Evolutionary conservation across 2,797 vertebrate species (phyloP).

Genomic region (Epinephelus malabaricus): DNA sequence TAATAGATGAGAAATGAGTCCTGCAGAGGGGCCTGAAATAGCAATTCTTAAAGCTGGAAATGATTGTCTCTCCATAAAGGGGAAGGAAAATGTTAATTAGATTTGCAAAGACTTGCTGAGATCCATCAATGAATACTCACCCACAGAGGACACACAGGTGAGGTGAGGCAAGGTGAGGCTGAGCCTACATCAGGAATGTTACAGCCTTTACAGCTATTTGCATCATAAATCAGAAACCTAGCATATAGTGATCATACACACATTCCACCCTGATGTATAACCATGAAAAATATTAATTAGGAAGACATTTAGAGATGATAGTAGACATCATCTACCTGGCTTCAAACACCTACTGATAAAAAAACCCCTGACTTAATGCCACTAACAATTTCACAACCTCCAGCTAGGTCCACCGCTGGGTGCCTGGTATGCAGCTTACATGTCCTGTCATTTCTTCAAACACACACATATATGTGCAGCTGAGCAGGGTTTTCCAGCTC

Average conservation of each 20-base stretch:
- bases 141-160: constrained; percentile 18
- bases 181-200: neutral
- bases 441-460: neutral
- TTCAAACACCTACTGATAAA: constrained; percentile 1
- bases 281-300: neutral
- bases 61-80: neutral
- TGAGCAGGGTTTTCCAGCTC: constrained; percentile 3
- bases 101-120: neutral
- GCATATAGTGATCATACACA: neutral
- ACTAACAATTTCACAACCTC: constrained; percentile 31
- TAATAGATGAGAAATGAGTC: constrained; percentile 48
- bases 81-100: neutral
- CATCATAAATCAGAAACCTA: constrained; percentile 12
- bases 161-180: constrained; percentile 1
- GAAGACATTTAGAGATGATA: neutral
- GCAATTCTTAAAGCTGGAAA: constrained; percentile 27
- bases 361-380: neutral
- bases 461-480: constrained; percentile 1
- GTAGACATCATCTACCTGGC: neutral
- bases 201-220: neutral
- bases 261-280: too few relatives aligned
- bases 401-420: constrained; percentile 10
- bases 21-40: constrained; percentile 39
- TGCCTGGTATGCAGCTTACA: neutral
- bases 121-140: constrained; percentile 32